Base-by-base conservation (phyloP, 2,888 invertebrate species). In the Pyrocoelia pectoralis region DNA sequence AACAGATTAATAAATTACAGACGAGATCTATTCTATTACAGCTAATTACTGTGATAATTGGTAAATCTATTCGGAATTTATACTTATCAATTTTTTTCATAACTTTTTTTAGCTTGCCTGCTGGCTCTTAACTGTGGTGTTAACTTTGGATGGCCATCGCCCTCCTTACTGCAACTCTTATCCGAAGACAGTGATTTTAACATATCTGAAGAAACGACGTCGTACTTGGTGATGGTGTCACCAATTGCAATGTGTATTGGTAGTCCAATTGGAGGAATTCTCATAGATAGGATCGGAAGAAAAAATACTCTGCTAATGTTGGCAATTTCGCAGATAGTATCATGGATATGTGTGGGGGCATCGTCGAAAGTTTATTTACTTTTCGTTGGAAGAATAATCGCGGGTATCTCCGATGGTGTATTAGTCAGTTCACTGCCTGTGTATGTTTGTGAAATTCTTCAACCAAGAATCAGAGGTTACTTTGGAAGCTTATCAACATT, bases 211-310 rank as follows among this genome's bases (percentile, higher is more conserved):
- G 68, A 68, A 15, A 67, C 69, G 50, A 61, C 66, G 1, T 72
- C 72, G 1, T 72, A 70, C 43, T 49, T 72, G 8, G 68, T 68
- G 2, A 67, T 72, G 18, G 43, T 72, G 51, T 63, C 68, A 15
- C 70, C 71, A 6, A 46, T 72, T 0, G 66, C 68, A 12, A 61
- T 63, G 6, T 52, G 70, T 46, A 19, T 69, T 6, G 56, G 66
- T 0, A 63, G 67, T 15, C 70, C 70, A 6, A 48, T 68, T n/a
- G 59, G 56, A 38, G 64, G 51, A 17, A 66, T 68, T 14, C 58
- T 78, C 6, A 70, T 74, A 24, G 74, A 78, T 53, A 66, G 52
- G 17, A 71, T 78, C 17, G 78, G 79, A n/a, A 70, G 79, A 41
- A 78, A 77, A 60, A 61, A 67, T 3, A 73, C 75, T 1, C 56